A percentile compares a stretch with the other conserved stretches of the same genome.
These are phyloP conservation scores for Homalodisca vitripennis DNA, from an alignment of 1,140 invertebrate species.

Conservation along the genomic window DNA sequence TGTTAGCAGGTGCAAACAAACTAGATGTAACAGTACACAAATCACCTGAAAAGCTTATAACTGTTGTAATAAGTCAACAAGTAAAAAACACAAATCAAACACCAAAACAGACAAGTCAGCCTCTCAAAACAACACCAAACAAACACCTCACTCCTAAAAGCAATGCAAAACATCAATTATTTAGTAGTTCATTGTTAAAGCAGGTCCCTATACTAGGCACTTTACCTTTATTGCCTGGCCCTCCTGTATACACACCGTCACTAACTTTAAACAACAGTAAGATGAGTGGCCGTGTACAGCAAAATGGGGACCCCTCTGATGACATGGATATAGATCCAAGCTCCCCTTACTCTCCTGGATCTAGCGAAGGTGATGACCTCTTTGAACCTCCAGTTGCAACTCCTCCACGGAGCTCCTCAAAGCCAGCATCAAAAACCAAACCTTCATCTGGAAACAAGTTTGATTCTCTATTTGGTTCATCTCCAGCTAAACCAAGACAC, in stretches of 20 bases:
- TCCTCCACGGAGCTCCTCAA: conserved; percentile 32
- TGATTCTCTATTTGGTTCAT: conserved; percentile 55
- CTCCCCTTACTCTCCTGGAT: conserved; percentile 82
- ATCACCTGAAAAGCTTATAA: conserved; percentile 31
- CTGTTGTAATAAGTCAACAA: conserved; percentile 32
- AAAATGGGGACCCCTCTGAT: conserved; percentile 35
- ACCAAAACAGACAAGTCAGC: conserved; percentile 19
- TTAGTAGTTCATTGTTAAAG: conserved; percentile 2
- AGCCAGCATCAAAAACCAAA: conserved; percentile 36
- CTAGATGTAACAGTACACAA: conserved; percentile 30
- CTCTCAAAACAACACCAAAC: conserved; percentile 16
- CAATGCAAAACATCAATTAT: conserved; percentile 21
- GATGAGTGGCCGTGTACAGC: neutral
- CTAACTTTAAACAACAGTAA: conserved; percentile 33
- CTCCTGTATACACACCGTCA: conserved; percentile 20
- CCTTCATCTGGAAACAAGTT: conserved; percentile 50
- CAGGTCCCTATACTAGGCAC: conserved; percentile 10
- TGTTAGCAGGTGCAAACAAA: conserved; percentile 23
- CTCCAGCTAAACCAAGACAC: conserved; percentile 17
- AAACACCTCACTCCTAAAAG: conserved; percentile 22
- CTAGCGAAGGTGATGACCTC: conserved; percentile 78
- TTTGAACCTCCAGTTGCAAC: conserved; percentile 73
- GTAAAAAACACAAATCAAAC: conserved; percentile 18
- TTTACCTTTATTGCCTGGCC: conserved; percentile 15
- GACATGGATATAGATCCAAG: conserved; percentile 36